These are phyloP conservation scores for Leptopilina clavipes DNA, from an alignment of 1,140 invertebrate species.

Conservation along the genomic window DNA sequence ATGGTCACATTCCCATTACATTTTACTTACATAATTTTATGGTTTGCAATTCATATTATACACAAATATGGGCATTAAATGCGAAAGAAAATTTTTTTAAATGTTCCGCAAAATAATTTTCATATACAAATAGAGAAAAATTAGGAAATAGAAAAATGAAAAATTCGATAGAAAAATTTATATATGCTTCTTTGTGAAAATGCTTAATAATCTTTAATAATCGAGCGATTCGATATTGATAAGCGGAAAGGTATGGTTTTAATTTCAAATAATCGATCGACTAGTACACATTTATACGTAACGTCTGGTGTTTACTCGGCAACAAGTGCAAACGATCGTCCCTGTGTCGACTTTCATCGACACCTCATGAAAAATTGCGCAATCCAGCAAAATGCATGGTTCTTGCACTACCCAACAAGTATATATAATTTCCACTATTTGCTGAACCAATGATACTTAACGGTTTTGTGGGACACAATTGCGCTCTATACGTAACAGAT, in stretches of 20 bases:
- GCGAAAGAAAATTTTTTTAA: neutral
- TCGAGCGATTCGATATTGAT: no score
- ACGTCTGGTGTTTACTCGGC: conserved; percentile 22
- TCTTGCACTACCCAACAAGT: conserved; percentile 43
- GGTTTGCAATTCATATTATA: neutral
- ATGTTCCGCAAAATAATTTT: no score
- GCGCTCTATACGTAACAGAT: conserved; percentile 51
- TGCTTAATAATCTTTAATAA: neutral
- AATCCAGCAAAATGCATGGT: conserved; percentile 53
- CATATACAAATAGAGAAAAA: no score
- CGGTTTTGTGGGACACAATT: conserved; percentile 58
- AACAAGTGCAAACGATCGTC: conserved; percentile 36
- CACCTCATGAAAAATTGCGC: conserved; percentile 46
- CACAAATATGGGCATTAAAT: neutral
- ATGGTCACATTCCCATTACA: conserved; percentile 23
- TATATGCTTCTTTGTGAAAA: no score
- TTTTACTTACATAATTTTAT: conserved; percentile 31
- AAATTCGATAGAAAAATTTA: neutral
- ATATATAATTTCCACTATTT: conserved; percentile 50
- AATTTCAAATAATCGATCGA: conserved; percentile 4
- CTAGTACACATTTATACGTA: conserved; percentile 24
- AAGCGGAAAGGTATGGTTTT: conserved; percentile 12
- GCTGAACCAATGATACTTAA: conserved; percentile 40
- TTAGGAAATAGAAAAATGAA: no score
- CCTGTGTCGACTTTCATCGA: conserved; percentile 40